Base-by-base conservation (phyloP, 2,888 invertebrate species). In the Hymenopus coronatus region DNA sequence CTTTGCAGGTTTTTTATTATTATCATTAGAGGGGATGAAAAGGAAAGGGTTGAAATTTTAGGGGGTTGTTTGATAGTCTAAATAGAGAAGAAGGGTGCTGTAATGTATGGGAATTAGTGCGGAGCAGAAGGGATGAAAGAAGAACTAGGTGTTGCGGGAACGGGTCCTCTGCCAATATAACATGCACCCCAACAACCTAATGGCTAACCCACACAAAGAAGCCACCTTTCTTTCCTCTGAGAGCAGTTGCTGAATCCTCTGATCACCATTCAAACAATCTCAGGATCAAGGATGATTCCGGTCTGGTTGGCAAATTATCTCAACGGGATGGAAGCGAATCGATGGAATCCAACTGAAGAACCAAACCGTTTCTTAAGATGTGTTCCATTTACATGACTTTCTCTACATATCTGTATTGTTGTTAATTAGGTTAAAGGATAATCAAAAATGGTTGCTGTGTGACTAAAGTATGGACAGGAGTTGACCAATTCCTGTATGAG, bases 41-140 rank as follows among this genome's bases (percentile, higher is more conserved):
- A 81, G 86, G 87, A 82, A 87, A n/a, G 87, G 87, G 87, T 81
- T 87, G 33, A 28, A 87, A 87, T 87, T 87, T 87, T 87, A 87
- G 87, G 82, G 87, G 87, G 82, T 87, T 87, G 87, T 87, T 82
- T 81, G 87, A 87, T 87, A 87, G 87, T 87, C 87, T 87, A 87
- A 87, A 87, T 87, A 87, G 82, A 87, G 82, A 40, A 87, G 87
- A 40, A 87, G 87, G 87, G 87, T 33, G 81, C 87, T 87, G 87
- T 87, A 87, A 87, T 87, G 87, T 87, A 87, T 87, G 87, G 87
- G 87, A 87, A 87, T 87, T 87, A 87, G 87, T 87, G 33, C n/a
- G 33, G 40, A 14, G 70, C 30, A 86, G 25, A 81, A 81, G 86
- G 86, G 86, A 28, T 86, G 81, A 82, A 30, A 82, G 87, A 82